phyloP scores from a whole-genome alignment of 2,888 invertebrate genomes.

The Sthenelais limicola region DNA sequence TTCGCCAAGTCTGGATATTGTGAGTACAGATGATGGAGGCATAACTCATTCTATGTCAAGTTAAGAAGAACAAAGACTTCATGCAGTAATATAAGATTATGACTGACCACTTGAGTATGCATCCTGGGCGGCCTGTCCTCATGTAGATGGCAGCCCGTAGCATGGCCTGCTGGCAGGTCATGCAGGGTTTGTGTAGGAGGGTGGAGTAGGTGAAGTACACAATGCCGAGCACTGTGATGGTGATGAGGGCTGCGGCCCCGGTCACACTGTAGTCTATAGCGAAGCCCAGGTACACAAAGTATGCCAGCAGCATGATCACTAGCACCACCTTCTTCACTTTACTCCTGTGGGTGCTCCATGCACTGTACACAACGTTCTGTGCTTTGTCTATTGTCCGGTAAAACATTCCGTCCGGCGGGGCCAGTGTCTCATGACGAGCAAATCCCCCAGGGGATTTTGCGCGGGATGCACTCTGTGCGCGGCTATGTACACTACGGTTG shows the following conservation, averaged over 20 bases:
- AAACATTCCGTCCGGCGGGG: slow-evolving; percentile 20
- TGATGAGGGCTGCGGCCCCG: slow-evolving; percentile 12
- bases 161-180: background rate
- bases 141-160: too few species aligned
- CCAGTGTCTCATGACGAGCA: background rate
- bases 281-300: slow-evolving; percentile 37
- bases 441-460: too few species aligned
- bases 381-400: slow-evolving; percentile 11
- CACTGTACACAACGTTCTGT: slow-evolving; percentile 17
- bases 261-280: slow-evolving; percentile 31
- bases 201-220: slow-evolving; percentile 1
- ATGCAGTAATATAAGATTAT: too few species aligned
- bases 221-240: slow-evolving; percentile 6
- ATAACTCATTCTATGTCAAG: too few species aligned
- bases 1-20: too few species aligned
- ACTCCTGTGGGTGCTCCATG: background rate
- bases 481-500: too few species aligned
- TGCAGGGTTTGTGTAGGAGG: background rate
- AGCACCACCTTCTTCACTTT: background rate
- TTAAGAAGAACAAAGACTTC: too few species aligned
- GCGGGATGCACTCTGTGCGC: too few species aligned
- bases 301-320: slow-evolving; percentile 6
- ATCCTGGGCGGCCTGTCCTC: background rate
- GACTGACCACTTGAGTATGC: slow-evolving; percentile 34
- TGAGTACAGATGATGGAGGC: too few species aligned